These are phyloP conservation scores for Harpagoxenus sublaevis DNA, from an alignment of 2,888 invertebrate species.

Conservation along the genomic window DNA sequence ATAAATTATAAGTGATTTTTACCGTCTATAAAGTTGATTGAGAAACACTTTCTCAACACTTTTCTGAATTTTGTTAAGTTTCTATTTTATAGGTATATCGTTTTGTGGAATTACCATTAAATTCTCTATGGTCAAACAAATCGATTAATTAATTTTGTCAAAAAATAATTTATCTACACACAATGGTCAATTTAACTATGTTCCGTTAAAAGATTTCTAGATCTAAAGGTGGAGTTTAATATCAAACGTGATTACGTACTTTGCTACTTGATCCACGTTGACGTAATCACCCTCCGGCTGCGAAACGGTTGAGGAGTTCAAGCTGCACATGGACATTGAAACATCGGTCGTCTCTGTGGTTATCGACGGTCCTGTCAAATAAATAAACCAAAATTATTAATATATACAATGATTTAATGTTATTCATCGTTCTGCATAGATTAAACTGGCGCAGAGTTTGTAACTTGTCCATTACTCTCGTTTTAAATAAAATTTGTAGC, in stretches of 20 bases:
- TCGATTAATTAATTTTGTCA: not conserved
- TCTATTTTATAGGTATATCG: not conserved
- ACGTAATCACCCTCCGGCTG: conserved; percentile 87
- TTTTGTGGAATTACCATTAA: not conserved
- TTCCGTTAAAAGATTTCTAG: not conserved
- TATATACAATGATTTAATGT: conserved; percentile 28
- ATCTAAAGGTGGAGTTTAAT: not conserved
- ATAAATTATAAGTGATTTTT: not conserved
- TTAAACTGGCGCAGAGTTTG: not conserved
- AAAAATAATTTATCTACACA: not conserved
- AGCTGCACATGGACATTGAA: conserved; percentile 87
- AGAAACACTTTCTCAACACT: not conserved
- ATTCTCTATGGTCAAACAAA: not conserved
- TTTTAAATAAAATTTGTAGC: conserved; percentile 5
- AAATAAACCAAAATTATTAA: conserved; percentile 35
- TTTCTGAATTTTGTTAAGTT: not conserved
- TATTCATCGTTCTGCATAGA: not conserved
- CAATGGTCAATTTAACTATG: not conserved
- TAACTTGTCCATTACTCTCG: not conserved
- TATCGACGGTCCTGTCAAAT: conserved; percentile 85
- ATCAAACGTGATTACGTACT: conserved; percentile 75
- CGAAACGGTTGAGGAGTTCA: conserved; percentile 85
- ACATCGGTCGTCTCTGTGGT: conserved; percentile 87
- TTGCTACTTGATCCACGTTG: conserved; percentile 82
- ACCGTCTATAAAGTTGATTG: not conserved